phyloP scores from a whole-genome alignment of 2,797 vertebrate species.

The Gila robusta region DNA sequence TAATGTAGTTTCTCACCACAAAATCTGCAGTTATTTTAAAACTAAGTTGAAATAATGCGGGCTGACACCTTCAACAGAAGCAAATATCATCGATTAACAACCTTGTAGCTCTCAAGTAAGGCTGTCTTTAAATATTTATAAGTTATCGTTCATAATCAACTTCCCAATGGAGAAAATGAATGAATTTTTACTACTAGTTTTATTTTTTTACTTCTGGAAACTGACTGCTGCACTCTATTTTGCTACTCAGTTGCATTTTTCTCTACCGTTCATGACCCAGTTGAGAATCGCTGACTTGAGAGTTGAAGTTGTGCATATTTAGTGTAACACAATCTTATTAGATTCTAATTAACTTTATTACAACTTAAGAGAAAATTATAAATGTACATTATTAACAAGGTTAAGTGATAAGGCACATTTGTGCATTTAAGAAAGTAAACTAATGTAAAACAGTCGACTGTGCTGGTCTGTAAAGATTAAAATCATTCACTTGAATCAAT shows the following conservation, averaged over 20 bases:
- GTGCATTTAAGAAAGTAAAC: neutral
- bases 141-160: neutral
- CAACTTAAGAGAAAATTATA: slow-evolving; percentile 2
- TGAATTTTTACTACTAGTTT: neutral
- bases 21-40: neutral
- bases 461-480: slow-evolving; percentile 20
- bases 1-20: neutral
- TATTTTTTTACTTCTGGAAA: neutral
- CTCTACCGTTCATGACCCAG: neutral
- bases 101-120: neutral
- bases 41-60: no score
- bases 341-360: slow-evolving; percentile 19
- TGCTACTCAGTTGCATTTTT: neutral
- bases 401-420: slow-evolving; percentile 21
- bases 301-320: neutral
- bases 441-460: slow-evolving; percentile 21
- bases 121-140: neutral
- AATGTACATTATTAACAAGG: slow-evolving; percentile 23
- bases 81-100: neutral
- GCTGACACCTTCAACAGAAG: neutral
- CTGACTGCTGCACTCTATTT: neutral
- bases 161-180: neutral
- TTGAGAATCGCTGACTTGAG: slow-evolving; percentile 2
- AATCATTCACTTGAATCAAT: slow-evolving; percentile 31
- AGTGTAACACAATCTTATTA: neutral